Evolutionary conservation across 1,140 invertebrate genomes (phyloP), one percentile per base, ranked within the genome.

Genomic region (Pygmarrhopalites habei): DNA sequence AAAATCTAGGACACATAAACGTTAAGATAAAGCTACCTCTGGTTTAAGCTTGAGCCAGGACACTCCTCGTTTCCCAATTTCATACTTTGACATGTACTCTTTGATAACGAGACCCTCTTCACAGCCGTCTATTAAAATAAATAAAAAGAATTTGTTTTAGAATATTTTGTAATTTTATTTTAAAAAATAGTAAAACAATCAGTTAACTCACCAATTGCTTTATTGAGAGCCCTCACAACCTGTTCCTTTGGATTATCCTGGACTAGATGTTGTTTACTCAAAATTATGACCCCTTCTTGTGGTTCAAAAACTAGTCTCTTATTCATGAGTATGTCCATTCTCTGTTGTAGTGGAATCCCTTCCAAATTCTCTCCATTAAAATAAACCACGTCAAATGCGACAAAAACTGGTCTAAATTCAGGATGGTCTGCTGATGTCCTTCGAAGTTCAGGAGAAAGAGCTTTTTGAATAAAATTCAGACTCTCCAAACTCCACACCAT

Each of bases 41-140:
- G 90, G 85, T 79, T 94, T 94, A 51, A 93, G 82, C 79, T 95
- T 95, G 63, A 85, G 86, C 86, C 91, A 95, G 60, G 88, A 88
- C 0, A 25, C 61, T 49, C 73, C 75, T 68, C 85, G 82, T 19
- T 92, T 80, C 23, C 83, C 81, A 1, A 90, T 87, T 73, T 86
- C 84, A 73, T 98, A 97, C 39, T 83, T 78, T 0, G 86, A 88
- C 5, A 85, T 78, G 21, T 82, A 80, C 65, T 87, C 84, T 76
- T 97, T 98, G 1, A 97, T 72, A 35, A 97, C 86, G 64, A 98
- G 86, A 2, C 95, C 95, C 79, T 98, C 93, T 65, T 93, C 32
- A 35, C 5, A 15, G 23, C 23, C 25, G n/a, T 52, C 49, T n/a
- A n/a, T n/a, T n/a, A n/a, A n/a, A n/a, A n/a, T n/a, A n/a, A n/a